Percentiles rank a stretch among this genome's conserved stretches.
Evolutionary conservation across 2,113 vertebrate genomes (phyloP).

Genomic region (Chloebia gouldiae): DNA sequence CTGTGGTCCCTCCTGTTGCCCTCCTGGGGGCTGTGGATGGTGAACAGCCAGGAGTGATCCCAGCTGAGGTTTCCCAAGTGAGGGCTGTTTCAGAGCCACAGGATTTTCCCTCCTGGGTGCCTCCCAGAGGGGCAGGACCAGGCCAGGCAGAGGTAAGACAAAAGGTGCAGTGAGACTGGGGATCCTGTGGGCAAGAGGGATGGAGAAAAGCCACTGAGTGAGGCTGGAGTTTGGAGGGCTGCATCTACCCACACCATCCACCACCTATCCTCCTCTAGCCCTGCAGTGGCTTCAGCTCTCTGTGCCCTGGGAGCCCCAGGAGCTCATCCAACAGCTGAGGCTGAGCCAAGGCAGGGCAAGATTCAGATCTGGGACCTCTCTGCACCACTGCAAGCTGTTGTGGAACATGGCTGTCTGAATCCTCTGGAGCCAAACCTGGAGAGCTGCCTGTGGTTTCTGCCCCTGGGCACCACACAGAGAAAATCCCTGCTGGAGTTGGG

Average conservation of each 20-base stretch:
- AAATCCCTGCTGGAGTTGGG: neutral
- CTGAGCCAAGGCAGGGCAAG: neutral
- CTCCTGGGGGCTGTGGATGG: neutral
- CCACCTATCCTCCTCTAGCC: neutral
- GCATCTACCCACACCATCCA: neutral
- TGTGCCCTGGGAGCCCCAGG: neutral
- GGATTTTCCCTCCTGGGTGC: neutral
- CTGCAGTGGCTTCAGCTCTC: neutral
- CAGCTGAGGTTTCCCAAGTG: neutral
- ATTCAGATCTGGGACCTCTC: neutral
- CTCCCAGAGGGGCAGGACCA: neutral
- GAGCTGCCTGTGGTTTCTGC: neutral
- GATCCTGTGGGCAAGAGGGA: accelerated
- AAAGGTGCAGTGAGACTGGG: neutral
- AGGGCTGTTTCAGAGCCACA: neutral
- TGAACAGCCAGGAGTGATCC: neutral
- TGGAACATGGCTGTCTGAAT: neutral
- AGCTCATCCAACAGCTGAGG: neutral
- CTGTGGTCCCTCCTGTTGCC: neutral
- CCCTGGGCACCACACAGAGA: neutral
- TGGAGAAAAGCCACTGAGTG: neutral
- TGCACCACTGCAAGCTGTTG: neutral
- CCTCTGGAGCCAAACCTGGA: neutral
- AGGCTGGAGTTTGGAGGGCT: neutral
- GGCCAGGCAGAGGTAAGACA: neutral